Evolutionary conservation across 2,797 vertebrate genomes (phyloP), one percentile per base, ranked within the genome.

Genomic region (Philypnodon macrostomus): DNA sequence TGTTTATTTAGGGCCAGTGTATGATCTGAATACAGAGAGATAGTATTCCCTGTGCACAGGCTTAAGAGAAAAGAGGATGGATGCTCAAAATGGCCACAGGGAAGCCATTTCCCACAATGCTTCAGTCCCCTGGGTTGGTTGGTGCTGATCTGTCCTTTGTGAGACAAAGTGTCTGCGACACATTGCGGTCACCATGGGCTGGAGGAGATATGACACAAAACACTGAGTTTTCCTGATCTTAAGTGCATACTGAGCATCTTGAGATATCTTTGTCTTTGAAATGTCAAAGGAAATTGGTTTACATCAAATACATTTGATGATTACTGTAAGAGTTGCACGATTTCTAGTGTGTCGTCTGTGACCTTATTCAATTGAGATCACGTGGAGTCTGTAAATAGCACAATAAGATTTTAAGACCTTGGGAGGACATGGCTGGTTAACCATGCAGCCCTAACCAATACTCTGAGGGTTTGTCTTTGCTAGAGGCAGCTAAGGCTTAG

Each of bases 161-260:
- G 80, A 87, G 80, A 69, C 73, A 85, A 75, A 83, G 80, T 60
- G 59, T 79, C 67, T 78, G 51, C 65, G 85, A 84, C 84, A 84
- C 77, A 85, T 83, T 79, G 85, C 79, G 81, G 85, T 85, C 80
- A 83, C 59, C 62, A 27, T 67, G 70, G 65, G 75, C 85, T 78
- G 71, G 65, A 74, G 78, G 80, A 85, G 79, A 85, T 81, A 79
- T 83, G 80, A 83, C 67, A 73, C 71, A 80, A 77, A 75, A 63
- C 60, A 58, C 53, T 37, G 60, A 52, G 51, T 53, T 60, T 69
- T 75, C 63, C 54, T 50, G 24, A n/a, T 53, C 61, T 47, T 70
- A 51, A 30, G 47, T 68, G 77, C 69, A 64, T 63, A 29, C 34
- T 47, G 8, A 45, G 23, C 47, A 53, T 47, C 63, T 18, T 0